These are phyloP conservation scores for Crax fasciolata DNA, from an alignment of 2,797 vertebrate species.

Conservation along the genomic window DNA sequence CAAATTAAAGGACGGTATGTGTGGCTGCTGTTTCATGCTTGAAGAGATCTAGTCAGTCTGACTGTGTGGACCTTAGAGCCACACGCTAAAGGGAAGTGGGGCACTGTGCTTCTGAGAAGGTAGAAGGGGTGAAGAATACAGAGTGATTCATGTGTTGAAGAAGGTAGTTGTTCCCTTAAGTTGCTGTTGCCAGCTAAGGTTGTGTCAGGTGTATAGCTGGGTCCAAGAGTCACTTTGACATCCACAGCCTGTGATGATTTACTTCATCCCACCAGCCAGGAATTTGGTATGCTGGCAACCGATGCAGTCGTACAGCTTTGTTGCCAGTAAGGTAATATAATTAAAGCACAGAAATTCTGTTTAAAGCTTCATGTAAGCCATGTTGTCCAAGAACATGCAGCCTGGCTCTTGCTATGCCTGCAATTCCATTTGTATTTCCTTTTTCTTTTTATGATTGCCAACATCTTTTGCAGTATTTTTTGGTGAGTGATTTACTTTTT, in stretches of 20 bases:
- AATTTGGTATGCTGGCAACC: conserved; percentile 28
- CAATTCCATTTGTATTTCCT: neutral
- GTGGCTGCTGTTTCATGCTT: neutral
- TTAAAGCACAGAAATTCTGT: conserved; percentile 34
- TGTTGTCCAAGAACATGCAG: conserved; percentile 6
- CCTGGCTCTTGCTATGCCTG: neutral
- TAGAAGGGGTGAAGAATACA: neutral
- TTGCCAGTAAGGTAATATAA: conserved; percentile 23
- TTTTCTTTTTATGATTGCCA: neutral
- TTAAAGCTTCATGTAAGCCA: neutral
- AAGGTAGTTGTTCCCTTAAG: neutral
- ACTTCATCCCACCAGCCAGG: neutral
- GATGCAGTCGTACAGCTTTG: neutral
- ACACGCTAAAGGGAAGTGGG: rapidly evolving
- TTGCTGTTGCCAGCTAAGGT: conserved; percentile 10
- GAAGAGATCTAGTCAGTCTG: neutral
- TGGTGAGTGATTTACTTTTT: neutral
- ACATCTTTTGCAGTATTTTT: neutral
- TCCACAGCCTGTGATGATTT: neutral
- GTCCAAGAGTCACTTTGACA: conserved; percentile 45
- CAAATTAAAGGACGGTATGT: conserved; percentile 99
- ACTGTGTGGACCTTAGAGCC: neutral
- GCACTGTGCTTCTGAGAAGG: neutral
- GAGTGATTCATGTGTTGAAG: neutral
- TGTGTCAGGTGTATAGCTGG: neutral